Conservation (phyloP, 2,797 vertebrate genomes). For the Phoxinus dragarum region DNA sequence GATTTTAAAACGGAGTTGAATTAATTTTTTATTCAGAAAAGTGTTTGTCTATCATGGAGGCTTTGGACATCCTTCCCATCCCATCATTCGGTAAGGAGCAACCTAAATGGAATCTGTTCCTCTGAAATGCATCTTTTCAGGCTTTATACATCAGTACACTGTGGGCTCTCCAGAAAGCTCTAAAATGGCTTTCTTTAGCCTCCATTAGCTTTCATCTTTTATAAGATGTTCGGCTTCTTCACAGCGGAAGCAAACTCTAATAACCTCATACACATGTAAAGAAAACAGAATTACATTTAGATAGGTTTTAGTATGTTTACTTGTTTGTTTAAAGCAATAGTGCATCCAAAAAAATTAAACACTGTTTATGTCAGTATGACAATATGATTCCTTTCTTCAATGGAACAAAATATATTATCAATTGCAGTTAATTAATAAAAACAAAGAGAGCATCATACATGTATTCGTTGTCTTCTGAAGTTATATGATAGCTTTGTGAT, state of each 20-base stretch:
- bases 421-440: not conserved
- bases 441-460: not conserved
- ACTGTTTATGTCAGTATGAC: not conserved
- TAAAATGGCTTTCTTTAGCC: constrained; percentile 44
- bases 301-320: not conserved
- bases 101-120: constrained; percentile 36
- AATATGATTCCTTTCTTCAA: not conserved
- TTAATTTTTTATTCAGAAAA: constrained; percentile 16
- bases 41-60: constrained; percentile 7
- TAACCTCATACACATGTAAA: constrained; percentile 3
- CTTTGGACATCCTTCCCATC: not conserved
- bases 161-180: constrained; percentile 26
- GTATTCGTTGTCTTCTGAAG: not conserved
- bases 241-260: constrained; percentile 3
- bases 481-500: not conserved
- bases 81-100: constrained; percentile 13
- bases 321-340: not conserved
- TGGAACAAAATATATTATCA: not conserved
- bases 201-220: constrained; percentile 48
- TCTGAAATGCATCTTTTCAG: constrained; percentile 40
- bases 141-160: constrained; percentile 31
- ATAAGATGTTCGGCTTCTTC: not conserved
- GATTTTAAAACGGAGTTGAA: constrained; percentile 30
- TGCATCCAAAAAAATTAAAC: not conserved
- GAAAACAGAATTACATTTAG: not conserved